phyloP scores from a whole-genome alignment of 1,140 invertebrate species.

The Camponotus floridanus region DNA sequence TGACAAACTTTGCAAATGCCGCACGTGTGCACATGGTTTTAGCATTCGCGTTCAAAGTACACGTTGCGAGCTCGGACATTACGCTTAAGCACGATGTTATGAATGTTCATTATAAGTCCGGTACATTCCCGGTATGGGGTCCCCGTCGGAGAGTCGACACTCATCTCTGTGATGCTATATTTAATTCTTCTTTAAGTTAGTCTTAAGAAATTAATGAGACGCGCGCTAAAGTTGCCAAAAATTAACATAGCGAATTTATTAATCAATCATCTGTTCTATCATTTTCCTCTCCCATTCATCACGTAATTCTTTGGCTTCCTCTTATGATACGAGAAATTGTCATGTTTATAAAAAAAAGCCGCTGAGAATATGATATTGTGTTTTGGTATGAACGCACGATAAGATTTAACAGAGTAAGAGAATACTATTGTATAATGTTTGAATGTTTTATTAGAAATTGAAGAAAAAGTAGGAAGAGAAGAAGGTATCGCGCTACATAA shows the following conservation, averaged over 20 bases:
- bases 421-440: neutral
- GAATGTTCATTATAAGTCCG: conserved; percentile 80
- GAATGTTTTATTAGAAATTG: neutral
- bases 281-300: neutral
- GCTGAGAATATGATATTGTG: no score
- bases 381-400: no score
- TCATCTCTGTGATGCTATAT: conserved; percentile 80
- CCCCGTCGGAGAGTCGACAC: conserved; percentile 78
- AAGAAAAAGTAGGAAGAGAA: no score
- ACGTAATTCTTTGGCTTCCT: neutral
- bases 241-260: conserved; percentile 78
- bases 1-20: conserved; percentile 8
- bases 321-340: neutral
- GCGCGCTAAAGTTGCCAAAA: conserved; percentile 79
- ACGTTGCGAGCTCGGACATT: conserved; percentile 57
- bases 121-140: conserved; percentile 78
- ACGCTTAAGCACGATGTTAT: conserved; percentile 78
- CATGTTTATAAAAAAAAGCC: conserved; percentile 42
- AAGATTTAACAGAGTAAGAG: conserved; percentile 7
- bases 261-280: conserved; percentile 65
- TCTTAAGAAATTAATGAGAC: conserved; percentile 82
- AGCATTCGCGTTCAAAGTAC: conserved; percentile 11
- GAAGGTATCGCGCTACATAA: neutral
- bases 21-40: conserved; percentile 8
- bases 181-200: conserved; percentile 81